phyloP scores from a whole-genome alignment of 2,113 vertebrate species.

The Eretmochelys imbricata region DNA sequence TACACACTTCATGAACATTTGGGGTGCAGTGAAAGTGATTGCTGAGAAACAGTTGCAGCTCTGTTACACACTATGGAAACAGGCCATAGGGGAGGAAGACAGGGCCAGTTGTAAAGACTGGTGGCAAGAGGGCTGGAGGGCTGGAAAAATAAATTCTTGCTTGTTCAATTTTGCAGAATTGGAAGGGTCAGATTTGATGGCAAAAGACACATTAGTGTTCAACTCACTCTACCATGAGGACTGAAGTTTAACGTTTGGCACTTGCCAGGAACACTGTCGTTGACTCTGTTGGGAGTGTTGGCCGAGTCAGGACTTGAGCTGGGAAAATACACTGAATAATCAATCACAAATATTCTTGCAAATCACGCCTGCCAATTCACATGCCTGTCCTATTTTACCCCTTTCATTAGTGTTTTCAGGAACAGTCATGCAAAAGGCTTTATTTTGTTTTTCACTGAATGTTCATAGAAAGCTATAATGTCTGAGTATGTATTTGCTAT shows the following conservation, averaged over 20 bases:
- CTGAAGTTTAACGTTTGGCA: conserved; percentile 48
- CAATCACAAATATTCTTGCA: background rate
- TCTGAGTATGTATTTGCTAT: background rate
- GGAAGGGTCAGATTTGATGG: conserved; percentile 41
- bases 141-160: conserved; percentile 43
- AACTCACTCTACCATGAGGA: conserved; percentile 25
- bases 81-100: conserved; percentile 37
- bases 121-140: background rate
- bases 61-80: conserved; percentile 27
- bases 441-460: background rate
- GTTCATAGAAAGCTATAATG: conserved; percentile 29
- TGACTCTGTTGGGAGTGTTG: background rate
- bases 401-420: background rate
- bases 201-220: conserved; percentile 64
- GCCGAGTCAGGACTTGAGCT: accelerated
- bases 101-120: conserved; percentile 19
- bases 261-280: background rate
- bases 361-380: background rate
- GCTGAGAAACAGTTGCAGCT: conserved; percentile 35
- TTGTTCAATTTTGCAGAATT: conserved; percentile 52
- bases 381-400: background rate
- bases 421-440: background rate
- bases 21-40: background rate
- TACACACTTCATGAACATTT: background rate
- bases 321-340: background rate